phyloP scores from a whole-genome alignment of 2,113 vertebrate genomes.

The Phylloscopus whistleri region DNA sequence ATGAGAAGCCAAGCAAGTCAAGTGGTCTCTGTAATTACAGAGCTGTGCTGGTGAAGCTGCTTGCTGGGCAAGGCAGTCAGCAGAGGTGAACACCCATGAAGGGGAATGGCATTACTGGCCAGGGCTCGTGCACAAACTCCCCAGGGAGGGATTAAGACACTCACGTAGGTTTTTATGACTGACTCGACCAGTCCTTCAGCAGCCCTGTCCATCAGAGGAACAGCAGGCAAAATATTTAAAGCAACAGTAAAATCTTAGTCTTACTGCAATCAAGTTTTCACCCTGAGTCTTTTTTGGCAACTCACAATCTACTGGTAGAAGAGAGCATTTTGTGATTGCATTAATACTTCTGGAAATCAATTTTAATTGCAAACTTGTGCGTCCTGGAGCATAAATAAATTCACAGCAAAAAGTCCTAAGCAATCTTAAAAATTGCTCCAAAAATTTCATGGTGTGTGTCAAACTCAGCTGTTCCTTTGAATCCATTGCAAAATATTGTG shows the following conservation, averaged over 20 bases:
- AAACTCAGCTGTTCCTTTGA: background rate
- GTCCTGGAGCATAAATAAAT: background rate
- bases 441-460: background rate
- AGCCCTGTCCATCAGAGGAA: slow-evolving; percentile 49
- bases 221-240: slow-evolving; percentile 48
- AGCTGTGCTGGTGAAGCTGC: slow-evolving; percentile 17
- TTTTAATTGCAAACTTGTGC: background rate
- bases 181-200: slow-evolving; percentile 46
- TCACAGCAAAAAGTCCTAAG: background rate
- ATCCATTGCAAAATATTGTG: background rate
- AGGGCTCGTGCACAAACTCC: background rate
- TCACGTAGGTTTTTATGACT: slow-evolving; percentile 46
- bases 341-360: background rate
- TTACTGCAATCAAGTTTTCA: background rate
- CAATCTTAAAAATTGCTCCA: background rate
- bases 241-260: slow-evolving; percentile 10
- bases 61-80: background rate
- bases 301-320: background rate
- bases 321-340: background rate
- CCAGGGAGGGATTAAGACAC: slow-evolving; percentile 36
- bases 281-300: background rate
- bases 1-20: slow-evolving; percentile 10
- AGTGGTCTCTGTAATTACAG: background rate
- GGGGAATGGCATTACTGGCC: background rate
- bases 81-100: slow-evolving; percentile 25